Evolutionary conservation across 2,888 invertebrate genomes (phyloP).

Genomic region (Drosophila nr. fundita): DNA sequence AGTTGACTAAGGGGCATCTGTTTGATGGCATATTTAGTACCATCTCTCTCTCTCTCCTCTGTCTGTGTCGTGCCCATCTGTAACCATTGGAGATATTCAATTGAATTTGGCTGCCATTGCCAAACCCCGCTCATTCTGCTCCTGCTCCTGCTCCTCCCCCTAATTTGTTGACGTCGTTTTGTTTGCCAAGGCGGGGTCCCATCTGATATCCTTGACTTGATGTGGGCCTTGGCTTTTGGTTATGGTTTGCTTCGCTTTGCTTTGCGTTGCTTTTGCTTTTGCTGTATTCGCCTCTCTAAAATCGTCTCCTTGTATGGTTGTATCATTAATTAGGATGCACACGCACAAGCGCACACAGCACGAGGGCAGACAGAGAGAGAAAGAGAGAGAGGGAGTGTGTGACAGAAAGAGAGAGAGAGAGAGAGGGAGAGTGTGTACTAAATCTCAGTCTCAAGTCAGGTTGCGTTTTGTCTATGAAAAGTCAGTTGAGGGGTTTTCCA

Average conservation of each 20-base stretch:
- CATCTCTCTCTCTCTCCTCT: background rate
- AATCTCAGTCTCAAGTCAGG: conserved; percentile 26
- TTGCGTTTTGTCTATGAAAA: conserved; percentile 49
- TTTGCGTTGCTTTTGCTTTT: background rate
- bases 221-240: conserved; percentile 14
- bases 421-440: background rate
- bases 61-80: background rate
- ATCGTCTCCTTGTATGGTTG: conserved; percentile 55
- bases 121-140: background rate
- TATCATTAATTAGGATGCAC: conserved; percentile 64
- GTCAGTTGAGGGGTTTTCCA: conserved; percentile 21
- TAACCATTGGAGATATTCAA: conserved; percentile 5
- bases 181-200: conserved; percentile 29
- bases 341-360: conserved; percentile 8
- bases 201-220: conserved; percentile 64
- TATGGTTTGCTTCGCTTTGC: conserved; percentile 5
- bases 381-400: background rate
- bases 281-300: conserved; percentile 14
- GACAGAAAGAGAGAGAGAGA: background rate
- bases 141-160: background rate
- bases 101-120: background rate
- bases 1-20: background rate
- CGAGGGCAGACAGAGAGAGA: background rate
- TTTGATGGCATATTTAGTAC: background rate
- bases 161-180: conserved; percentile 31